Evolutionary conservation across 2,888 invertebrate genomes (phyloP), one percentile per base, ranked within the genome.

Genomic region (Didymodactylos carnosus): DNA sequence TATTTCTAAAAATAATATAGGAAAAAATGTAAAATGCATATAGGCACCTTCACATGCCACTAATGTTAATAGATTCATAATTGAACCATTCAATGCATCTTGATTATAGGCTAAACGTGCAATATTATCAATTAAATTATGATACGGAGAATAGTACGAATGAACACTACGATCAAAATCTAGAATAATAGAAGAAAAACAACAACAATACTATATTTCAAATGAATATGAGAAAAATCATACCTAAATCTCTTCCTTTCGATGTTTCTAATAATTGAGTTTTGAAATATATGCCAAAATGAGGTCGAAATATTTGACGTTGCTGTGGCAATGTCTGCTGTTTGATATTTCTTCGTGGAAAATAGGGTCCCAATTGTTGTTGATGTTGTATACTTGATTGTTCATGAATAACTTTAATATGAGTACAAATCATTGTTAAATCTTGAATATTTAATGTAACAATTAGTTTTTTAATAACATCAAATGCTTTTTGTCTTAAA

Each of bases 101-200:
- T 91, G 89, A 81, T 90, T 90, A 76, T 93, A 90, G 75, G 93
- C 92, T 80, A 93, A 88, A 62, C 93, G 88, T 83, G 92, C 90
- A 86, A 89, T 86, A 78, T 89, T 86, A 84, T 94, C 93, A 73
- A 94, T 88, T 77, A 94, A 89, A 80, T 89, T 89, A 82, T 94
- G 93, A 83, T 94, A 94, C 0, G 92, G 92, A 39, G 88, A 84
- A 84, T 90, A 92, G 82, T 90, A 91, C 77, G 89, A 89, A 71
- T 88, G 86, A 73, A 91, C 84, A 11, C 88, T 88, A 72, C 86
- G 86, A 81, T 91, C 91, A 79, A 90, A 91, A 23, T 62, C 53
- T 35, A 19, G 14, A 19, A 43, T 5, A 27, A 27, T n/a, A 27
- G 19, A 23, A 19, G 14, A 23, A 43, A 51, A n/a, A n/a, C n/a